Evolutionary conservation across 2,888 invertebrate species (phyloP).

Genomic region (Malthinus seriepunctatus): DNA sequence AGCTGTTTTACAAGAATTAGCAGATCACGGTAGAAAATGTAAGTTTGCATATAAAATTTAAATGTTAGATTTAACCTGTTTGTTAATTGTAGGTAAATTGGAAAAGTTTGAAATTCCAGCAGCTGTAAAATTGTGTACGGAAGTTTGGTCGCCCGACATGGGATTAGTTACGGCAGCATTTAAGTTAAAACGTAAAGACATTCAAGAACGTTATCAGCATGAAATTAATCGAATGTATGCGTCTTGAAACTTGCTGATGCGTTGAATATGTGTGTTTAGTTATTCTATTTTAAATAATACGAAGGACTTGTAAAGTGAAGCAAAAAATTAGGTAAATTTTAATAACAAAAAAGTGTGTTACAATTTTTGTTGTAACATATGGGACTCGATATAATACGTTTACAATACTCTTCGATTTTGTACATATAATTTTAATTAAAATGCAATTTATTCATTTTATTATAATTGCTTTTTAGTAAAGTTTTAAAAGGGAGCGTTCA

Average conservation of each 20-base stretch:
- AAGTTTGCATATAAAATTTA: conserved; percentile 44
- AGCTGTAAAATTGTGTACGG: conserved; percentile 83
- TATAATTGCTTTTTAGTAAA: conserved; percentile 25
- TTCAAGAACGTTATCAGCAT: conserved; percentile 89
- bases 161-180: conserved; percentile 97
- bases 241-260: conserved; percentile 65
- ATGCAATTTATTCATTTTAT: conserved; percentile 21
- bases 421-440: background rate
- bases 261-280: conserved; percentile 5
- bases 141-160: conserved; percentile 97
- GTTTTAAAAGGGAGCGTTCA: conserved; percentile 16
- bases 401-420: no score
- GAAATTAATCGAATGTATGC: conserved; percentile 95
- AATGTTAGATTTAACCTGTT: background rate
- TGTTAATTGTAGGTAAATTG: conserved; percentile 73
- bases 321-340: conserved; percentile 2
- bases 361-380: background rate
- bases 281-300: no score
- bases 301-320: conserved; percentile 13
- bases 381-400: background rate
- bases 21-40: conserved; percentile 87
- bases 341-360: background rate
- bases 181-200: conserved; percentile 95
- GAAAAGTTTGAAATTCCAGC: conserved; percentile 92
- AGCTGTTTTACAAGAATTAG: conserved; percentile 80